Evolutionary conservation across 2,888 invertebrate species (phyloP), one percentile per base, ranked within the genome.

Genomic region (Apamea monoglypha): DNA sequence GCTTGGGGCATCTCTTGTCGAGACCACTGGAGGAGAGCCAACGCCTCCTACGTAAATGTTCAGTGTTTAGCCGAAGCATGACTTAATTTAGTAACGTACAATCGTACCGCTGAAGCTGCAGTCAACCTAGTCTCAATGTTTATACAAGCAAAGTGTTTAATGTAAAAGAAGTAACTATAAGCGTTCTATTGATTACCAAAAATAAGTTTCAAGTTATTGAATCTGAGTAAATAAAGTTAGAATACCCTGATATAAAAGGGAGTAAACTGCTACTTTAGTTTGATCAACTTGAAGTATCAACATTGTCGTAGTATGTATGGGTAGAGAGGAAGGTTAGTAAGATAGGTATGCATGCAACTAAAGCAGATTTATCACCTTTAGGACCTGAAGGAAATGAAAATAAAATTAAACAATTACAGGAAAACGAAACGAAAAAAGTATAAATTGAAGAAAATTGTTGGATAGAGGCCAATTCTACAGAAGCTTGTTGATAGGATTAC

Each of bases 11-110:
- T 93, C 86, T 96, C 96, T 85, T 96, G 94, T 89, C 94, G 96
- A 90, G 95, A 94, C 95, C 96, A 94, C 89, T 95, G 94, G 88
- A 96, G 93, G 90, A 96, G 95, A 94, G 95, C 95, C 92, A 96
- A 93, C 96, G 96, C 96, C 96, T 97, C 97, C 97, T 97, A 96
- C 87, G 91, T 93, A 95, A 94, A 96, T 94, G 91, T 93, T 93
- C 89, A 92, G 91, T 89, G 72, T 95, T 94, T 93, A 95, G 95
- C 95, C 91, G 87, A 96, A 96, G 96, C 96, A 91, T 92, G 92
- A 92, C 78, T 40, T 40, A 40, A 40, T 7, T 80, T 85, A 69
- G 53, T 76, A 77, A 63, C 32, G 56, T 75, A 74, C 53, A 75
- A 80, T 80, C 64, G 71, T 83, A 82, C 76, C 81, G 89, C 89